phyloP scores from a whole-genome alignment of 1,140 invertebrate species.

The Anastrepha obliqua region DNA sequence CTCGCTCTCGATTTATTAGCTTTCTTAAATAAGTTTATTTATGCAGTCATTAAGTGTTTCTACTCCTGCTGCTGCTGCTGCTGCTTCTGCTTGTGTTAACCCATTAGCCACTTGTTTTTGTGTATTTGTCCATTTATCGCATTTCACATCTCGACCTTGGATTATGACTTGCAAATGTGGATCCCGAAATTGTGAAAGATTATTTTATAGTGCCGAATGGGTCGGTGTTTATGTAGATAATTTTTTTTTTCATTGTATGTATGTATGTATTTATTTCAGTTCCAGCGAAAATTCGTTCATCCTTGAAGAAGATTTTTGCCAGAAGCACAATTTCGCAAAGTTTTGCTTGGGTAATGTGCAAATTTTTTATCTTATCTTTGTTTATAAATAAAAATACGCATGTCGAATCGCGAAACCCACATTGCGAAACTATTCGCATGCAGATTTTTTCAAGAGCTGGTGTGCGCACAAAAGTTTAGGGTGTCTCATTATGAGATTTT shows the following conservation, averaged over 20 bases:
- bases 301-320: constrained; percentile 22
- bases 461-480: not conserved
- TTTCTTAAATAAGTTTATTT: constrained; percentile 21
- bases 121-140: constrained; percentile 24
- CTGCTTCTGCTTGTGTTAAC: not conserved
- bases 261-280: not conserved
- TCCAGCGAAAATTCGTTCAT: not conserved
- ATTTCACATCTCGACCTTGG: constrained; percentile 18
- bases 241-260: not conserved
- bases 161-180: constrained; percentile 6
- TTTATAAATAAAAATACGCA: constrained; percentile 39
- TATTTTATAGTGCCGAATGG: not conserved
- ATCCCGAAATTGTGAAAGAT: not conserved
- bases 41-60: constrained; percentile 26
- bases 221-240: not conserved
- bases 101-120: not conserved
- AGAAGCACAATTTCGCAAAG: not conserved
- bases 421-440: not conserved
- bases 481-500: too few species aligned
- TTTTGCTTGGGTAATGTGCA: not conserved
- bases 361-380: constrained; percentile 49
- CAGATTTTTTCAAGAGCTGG: not conserved
- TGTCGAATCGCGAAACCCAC: not conserved
- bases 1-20: constrained; percentile 21
- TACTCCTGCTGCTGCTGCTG: not conserved